Conservation (phyloP, 2,113 vertebrate species). For the Microcebus ravelobensis region DNA sequence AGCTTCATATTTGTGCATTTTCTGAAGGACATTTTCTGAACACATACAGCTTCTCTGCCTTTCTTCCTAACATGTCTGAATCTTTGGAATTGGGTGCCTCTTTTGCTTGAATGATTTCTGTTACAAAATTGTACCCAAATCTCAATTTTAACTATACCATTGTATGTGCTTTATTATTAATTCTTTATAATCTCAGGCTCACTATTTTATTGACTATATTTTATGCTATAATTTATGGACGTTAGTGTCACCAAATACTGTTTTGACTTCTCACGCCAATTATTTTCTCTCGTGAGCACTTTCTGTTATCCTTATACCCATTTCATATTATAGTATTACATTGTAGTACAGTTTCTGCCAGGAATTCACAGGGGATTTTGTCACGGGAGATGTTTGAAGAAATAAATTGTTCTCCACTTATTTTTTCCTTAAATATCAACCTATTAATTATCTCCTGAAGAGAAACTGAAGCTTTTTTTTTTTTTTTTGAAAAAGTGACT, state of each 20-base stretch:
- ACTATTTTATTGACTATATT: background rate
- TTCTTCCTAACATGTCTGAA: background rate
- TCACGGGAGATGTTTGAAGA: background rate
- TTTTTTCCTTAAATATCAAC: background rate
- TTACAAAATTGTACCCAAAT: background rate
- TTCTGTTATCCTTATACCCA: background rate
- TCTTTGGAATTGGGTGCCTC: background rate
- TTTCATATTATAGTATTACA: background rate
- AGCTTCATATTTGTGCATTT: background rate
- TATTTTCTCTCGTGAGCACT: background rate
- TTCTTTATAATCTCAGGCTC: background rate
- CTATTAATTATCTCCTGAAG: background rate
- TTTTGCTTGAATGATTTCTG: background rate
- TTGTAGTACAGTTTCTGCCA: background rate
- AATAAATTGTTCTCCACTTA: background rate
- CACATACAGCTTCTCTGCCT: background rate
- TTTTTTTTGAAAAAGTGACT: background rate
- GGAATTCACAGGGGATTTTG: background rate
- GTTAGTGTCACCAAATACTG: background rate
- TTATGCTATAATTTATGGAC: background rate
- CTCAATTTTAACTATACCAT: background rate
- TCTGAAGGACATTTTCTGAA: background rate
- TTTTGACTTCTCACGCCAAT: background rate
- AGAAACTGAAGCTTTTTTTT: background rate
- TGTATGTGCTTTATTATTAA: background rate